Conservation (phyloP, 2,113 vertebrate genomes). For the Sylvicapra grimmia region DNA sequence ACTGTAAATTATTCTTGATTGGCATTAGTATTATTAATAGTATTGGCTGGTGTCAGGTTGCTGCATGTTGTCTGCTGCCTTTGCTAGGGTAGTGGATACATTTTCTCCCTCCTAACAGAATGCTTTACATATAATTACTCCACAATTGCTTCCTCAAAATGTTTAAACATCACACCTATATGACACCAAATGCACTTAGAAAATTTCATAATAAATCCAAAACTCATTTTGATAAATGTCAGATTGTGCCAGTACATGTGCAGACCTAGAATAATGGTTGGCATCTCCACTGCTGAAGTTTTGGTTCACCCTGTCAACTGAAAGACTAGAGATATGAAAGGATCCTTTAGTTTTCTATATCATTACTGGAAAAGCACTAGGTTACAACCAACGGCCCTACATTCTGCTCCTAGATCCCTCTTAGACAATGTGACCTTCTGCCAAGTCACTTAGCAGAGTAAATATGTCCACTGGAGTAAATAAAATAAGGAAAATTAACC, state of each 20-base stretch:
- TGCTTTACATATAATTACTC: not conserved
- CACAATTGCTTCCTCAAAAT: not conserved
- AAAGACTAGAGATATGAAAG: not conserved
- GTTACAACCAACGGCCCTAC: not conserved
- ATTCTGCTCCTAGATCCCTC: not conserved
- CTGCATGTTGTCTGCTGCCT: not conserved
- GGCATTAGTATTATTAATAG: not conserved
- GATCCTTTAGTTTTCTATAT: not conserved
- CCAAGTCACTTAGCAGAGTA: not conserved
- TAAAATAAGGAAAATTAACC: constrained; percentile 5
- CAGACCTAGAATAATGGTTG: not conserved
- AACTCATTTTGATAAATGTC: constrained; percentile 1
- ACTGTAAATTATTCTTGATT: not conserved
- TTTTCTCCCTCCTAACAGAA: not conserved
- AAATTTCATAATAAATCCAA: not conserved
- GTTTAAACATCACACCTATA: not conserved
- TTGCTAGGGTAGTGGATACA: not conserved
- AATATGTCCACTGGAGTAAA: not conserved
- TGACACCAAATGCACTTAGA: not conserved
- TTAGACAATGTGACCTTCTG: not conserved
- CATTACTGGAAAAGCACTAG: not conserved
- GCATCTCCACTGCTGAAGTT: not conserved
- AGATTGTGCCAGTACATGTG: not conserved
- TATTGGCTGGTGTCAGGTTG: not conserved
- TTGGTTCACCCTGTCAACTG: not conserved